phyloP scores from a whole-genome alignment of 2,113 vertebrate genomes.

The Phyllostomus discolor region DNA sequence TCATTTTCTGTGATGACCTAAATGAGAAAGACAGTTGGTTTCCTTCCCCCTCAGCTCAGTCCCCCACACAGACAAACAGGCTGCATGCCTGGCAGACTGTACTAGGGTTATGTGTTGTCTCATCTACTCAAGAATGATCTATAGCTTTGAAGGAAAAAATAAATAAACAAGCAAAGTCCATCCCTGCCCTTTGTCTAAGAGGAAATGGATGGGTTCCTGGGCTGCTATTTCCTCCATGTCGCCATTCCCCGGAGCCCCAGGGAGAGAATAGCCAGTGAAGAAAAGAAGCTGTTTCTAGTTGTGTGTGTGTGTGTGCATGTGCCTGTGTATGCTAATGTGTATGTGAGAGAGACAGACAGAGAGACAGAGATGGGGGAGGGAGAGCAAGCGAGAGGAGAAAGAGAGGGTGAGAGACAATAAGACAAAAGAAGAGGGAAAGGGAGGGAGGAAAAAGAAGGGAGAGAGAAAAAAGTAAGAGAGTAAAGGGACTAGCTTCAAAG shows the following conservation, averaged over 20 bases:
- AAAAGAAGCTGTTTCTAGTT: not conserved
- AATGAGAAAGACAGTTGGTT: constrained; percentile 73
- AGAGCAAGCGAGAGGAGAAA: not conserved
- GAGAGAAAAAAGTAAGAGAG: no score
- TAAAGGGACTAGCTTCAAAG: not conserved
- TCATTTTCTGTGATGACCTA: constrained; percentile 73
- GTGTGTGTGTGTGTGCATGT: not conserved
- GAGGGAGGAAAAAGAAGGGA: no score
- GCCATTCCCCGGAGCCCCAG: not conserved
- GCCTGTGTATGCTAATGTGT: not conserved
- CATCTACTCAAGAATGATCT: constrained; percentile 57
- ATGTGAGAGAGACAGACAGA: not conserved
- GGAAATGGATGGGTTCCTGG: constrained; percentile 28
- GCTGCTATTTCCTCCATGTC: not conserved
- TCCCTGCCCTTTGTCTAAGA: constrained; percentile 47
- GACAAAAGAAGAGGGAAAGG: not conserved
- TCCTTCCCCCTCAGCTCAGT: constrained; percentile 47
- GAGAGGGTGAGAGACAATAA: not conserved
- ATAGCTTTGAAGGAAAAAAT: constrained; percentile 59
- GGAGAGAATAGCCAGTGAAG: not conserved
- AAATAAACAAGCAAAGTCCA: constrained; percentile 55
- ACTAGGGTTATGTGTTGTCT: constrained; percentile 50
- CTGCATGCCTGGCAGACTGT: constrained; percentile 22
- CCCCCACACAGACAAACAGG: constrained; percentile 11
- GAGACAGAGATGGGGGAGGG: no score